Base-by-base conservation (phyloP, 2,797 vertebrate genomes). In the Pristis pectinata region DNA sequence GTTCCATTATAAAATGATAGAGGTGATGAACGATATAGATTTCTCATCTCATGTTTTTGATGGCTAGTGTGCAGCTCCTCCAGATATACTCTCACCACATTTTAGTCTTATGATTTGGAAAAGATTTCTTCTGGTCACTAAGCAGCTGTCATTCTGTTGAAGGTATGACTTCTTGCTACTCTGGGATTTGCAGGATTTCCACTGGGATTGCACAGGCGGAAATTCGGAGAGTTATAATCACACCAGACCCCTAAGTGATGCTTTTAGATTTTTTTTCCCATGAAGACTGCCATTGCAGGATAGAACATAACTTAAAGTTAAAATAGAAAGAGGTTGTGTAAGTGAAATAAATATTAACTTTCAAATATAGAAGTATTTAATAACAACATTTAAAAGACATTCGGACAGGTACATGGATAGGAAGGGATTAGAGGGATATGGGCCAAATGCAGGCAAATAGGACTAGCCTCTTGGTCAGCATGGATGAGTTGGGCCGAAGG, bases 1-100 rank as follows among this genome's bases (percentile, higher is more conserved):
- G 70, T 94, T 94, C 92, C 92, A 94, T 94, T 94, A 94, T 94
- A 94, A 94, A 76, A 94, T 94, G 92, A 94, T 94, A 74, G 92
- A 76, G 92, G 92, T 94, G 70, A 94, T 94, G 92, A 94, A 94
- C 70, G 67, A 74, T 76, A 94, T 76, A 94, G 92, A 94, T 94
- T 94, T 94, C 92, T 74, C 92, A 94, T 94, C 92, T 94, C 67
- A 74, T 93, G 74, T 89, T 89, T 93, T 56, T 94, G 70, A 94
- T 76, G 72, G 70, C 67, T 94, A 49, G 72, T 74, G 27, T n/a
- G 44, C 15, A 24, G 27, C 30, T 94, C 27, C 70, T 10, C 70
- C 44, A 76, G 67, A 53, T 94, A 76, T 53, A 76, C 64, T 53
- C 34, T 76, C 67, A 56, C 44, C 15, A 17, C 44, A 34, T 74